Evolutionary conservation across 2,888 invertebrate genomes (phyloP).

Genomic region (Nomada fabriciana): DNA sequence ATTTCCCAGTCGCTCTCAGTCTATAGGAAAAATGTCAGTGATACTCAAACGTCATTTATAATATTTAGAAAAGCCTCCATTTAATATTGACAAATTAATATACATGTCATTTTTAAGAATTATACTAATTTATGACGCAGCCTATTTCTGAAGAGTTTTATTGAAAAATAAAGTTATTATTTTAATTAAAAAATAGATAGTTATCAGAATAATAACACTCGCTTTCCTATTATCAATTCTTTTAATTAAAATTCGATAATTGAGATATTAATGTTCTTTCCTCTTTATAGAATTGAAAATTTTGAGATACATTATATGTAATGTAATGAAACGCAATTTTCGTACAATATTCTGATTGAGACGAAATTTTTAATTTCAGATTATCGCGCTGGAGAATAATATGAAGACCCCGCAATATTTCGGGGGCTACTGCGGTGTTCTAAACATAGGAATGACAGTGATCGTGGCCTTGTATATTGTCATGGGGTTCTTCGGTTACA

Average conservation of each 20-base stretch:
- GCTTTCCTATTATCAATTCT: no score
- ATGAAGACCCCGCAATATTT: slow-evolving; percentile 94
- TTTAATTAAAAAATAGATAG: no score
- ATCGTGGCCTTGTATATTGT: slow-evolving; percentile 91
- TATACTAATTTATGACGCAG: not conserved
- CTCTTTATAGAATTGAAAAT: no score
- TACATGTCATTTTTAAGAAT: not conserved
- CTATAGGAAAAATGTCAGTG: slow-evolving; percentile 48
- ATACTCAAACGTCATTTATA: slow-evolving; percentile 19
- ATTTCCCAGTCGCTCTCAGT: slow-evolving; percentile 41
- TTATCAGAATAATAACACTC: no score
- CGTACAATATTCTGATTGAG: not conserved
- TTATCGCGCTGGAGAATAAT: slow-evolving; percentile 95
- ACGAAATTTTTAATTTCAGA: slow-evolving; percentile 86
- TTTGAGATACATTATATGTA: no score
- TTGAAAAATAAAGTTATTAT: no score
- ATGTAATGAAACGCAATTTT: not conserved
- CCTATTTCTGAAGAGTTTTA: no score
- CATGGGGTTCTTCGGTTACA: slow-evolving; percentile 94
- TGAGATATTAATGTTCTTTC: no score
- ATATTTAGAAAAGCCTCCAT: not conserved
- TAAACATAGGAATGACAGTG: slow-evolving; percentile 92
- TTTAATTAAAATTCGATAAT: no score
- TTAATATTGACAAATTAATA: no score
- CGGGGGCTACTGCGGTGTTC: slow-evolving; percentile 90